Evolutionary conservation across 2,888 invertebrate species (phyloP), one percentile per base, ranked within the genome.

Genomic region (Andricus curvator): DNA sequence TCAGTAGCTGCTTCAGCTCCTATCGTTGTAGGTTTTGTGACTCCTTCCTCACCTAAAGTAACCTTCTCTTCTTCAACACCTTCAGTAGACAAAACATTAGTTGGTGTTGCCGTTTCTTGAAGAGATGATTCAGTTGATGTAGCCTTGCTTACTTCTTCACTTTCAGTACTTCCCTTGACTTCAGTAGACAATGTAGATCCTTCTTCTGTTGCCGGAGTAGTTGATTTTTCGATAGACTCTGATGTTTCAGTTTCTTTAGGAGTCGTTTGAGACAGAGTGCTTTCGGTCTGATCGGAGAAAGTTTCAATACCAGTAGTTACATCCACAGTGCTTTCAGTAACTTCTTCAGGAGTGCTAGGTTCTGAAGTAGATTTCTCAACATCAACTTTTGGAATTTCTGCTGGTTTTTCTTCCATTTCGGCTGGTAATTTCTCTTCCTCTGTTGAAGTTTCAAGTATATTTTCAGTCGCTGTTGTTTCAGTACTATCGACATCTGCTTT

Each of bases 71-170:
- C 78, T 41, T 79, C 66, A 56, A 76, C 29, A 56, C 17, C 62
- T 79, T 82, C 80, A 77, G 64, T 82, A 20, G 77, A 17, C 4
- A 20, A n/a, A 67, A 44, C 37, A 79, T 82, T 64, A n/a, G 62
- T 62, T 44, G 78, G 13, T 67, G 68, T 79, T 74, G 33, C 81
- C 81, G 83, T 76, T 81, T 84, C 79, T 78, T 83, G 44, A 33
- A 25, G 70, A 66, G 83, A 29, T 62, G 56, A 65, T 82, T 85
- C 83, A 29, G 81, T 78, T 4, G 84, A 41, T 68, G 51, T 37
- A 82, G 79, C 81, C 41, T 84, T 85, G 4, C 84, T 84, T 17
- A 77, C 62, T n/a, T 81, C 66, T 20, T 81, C 78, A 66, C 82
- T 33, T 65, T 82, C 83, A 22, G 66, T 80, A 79, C 76, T 67